Percentiles rank a stretch among this genome's conserved stretches.
phyloP scores from a whole-genome alignment of 2,888 invertebrate genomes.

The Drosophila cracens region DNA sequence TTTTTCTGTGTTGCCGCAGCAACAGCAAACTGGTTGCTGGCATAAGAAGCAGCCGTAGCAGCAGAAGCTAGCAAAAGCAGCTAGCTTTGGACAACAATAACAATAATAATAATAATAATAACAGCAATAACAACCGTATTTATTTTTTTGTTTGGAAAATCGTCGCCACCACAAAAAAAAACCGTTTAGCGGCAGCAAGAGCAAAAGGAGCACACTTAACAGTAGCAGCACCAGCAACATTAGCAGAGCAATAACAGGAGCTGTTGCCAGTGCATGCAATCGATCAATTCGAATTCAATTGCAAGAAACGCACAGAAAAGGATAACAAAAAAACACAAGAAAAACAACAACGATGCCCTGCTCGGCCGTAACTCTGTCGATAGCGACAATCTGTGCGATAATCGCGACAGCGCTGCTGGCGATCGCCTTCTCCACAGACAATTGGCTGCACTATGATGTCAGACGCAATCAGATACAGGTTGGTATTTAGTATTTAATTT shows the following conservation, averaged over 20 bases:
- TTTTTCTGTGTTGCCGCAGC: slow-evolving; percentile 66
- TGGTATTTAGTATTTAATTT: slow-evolving; percentile 81
- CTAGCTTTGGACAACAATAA: slow-evolving; percentile 51
- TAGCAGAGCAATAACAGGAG: slow-evolving; percentile 33
- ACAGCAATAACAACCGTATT: slow-evolving; percentile 37
- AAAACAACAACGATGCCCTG: slow-evolving; percentile 90
- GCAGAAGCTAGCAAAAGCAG: slow-evolving; percentile 34
- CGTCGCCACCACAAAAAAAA: slow-evolving; percentile 30
- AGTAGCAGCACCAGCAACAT: slow-evolving; percentile 22
- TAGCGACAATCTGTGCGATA: slow-evolving; percentile 98
- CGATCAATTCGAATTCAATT: not conserved
- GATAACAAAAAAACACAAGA: not conserved
- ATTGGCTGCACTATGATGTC: slow-evolving; percentile 98
- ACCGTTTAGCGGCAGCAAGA: slow-evolving; percentile 32
- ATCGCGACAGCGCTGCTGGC: slow-evolving; percentile 96
- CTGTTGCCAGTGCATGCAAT: slow-evolving; percentile 7
- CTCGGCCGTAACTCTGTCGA: slow-evolving; percentile 96
- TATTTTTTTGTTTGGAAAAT: slow-evolving; percentile 39
- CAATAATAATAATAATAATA: slow-evolving; percentile 23
- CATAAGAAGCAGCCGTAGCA: slow-evolving; percentile 40
- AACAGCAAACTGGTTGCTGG: slow-evolving; percentile 69
- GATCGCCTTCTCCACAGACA: slow-evolving; percentile 98
- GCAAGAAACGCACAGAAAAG: not conserved
- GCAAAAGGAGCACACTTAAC: slow-evolving; percentile 37
- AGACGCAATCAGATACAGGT: slow-evolving; percentile 95